Evolutionary conservation across 2,888 invertebrate genomes (phyloP), one percentile per base, ranked within the genome.

Genomic region (Cataglyphis altisquamis): DNA sequence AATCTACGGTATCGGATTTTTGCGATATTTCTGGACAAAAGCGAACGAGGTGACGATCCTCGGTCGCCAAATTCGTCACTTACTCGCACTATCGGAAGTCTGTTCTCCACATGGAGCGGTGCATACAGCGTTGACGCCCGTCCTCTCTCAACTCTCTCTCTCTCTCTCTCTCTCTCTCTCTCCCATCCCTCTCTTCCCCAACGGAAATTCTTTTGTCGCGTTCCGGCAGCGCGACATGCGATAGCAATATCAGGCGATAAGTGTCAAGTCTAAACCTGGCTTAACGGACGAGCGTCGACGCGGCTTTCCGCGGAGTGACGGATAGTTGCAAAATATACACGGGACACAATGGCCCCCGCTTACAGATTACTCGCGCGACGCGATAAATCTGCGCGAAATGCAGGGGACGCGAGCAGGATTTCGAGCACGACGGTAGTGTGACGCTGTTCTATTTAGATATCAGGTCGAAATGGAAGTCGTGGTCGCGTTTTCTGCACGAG

Each of bases 221-320:
- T 72, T 18, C 78, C 73, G 78, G 41, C 45, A 60, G 72, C 60
- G 32, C 78, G 78, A 80, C 78, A 73, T 72, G 60, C 78, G 73
- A 80, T 80, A 80, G 78, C 78, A 80, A 80, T 80, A 80, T 80
- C 78, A 60, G 73, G 60, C 78, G 73, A 72, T 80, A 80, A 80
- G 78, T 72, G 78, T 80, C 78, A 80, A 73, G 73, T 80, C 32
- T 80, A 73, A 80, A 80, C 73, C 78, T 60, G 60, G 78, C 78
- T 80, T 80, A 80, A 80, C 73, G 74, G 78, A 80, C 72, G 78
- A 80, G 78, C 78, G 78, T 60, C 78, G 78, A 80, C 78, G 73
- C 45, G 78, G 78, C 78, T 80, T 73, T 80, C 78, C 78, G 73
- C 78, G 74, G 57, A 18, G 60, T 80, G 78, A 80, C 78, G 73